These are phyloP conservation scores for Mustela lutreola DNA, from an alignment of 2,113 vertebrate species.

Conservation along the genomic window DNA sequence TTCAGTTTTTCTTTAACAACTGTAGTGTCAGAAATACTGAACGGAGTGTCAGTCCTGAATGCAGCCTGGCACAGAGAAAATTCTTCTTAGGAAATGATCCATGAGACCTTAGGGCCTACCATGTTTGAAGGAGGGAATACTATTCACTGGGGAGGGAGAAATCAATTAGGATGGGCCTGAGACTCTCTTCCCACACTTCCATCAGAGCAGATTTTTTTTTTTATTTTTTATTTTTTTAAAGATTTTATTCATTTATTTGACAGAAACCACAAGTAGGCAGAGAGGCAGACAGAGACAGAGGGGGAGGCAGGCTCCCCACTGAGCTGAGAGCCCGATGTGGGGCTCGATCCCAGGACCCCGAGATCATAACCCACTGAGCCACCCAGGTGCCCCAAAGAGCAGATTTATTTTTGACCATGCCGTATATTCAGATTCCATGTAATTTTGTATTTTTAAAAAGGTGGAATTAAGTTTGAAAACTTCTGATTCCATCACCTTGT, in stretches of 20 bases:
- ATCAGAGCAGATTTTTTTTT: conserved; percentile 22
- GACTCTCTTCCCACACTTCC: background rate
- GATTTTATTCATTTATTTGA: too few relatives aligned
- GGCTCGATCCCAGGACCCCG: too few relatives aligned
- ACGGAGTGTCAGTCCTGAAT: background rate
- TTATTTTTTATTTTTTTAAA: too few relatives aligned
- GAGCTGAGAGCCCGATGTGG: too few relatives aligned
- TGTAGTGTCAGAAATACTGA: background rate
- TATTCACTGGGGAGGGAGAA: background rate
- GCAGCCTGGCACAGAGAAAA: conserved; percentile 72
- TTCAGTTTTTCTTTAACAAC: background rate
- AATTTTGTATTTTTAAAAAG: conserved; percentile 9
- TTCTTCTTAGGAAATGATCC: conserved; percentile 26
- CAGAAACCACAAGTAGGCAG: too few relatives aligned
- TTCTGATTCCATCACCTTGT: background rate
- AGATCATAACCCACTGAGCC: too few relatives aligned
- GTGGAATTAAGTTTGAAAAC: background rate
- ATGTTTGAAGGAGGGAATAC: background rate
- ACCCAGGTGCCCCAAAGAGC: background rate
- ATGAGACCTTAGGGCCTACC: background rate
- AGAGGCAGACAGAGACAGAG: too few relatives aligned
- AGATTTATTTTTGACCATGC: conserved; percentile 21
- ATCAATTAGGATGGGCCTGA: background rate
- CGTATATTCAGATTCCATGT: background rate
- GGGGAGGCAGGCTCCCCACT: too few relatives aligned